Evolutionary conservation across 2,888 invertebrate species (phyloP).

Genomic region (Drosophila falleni): DNA sequence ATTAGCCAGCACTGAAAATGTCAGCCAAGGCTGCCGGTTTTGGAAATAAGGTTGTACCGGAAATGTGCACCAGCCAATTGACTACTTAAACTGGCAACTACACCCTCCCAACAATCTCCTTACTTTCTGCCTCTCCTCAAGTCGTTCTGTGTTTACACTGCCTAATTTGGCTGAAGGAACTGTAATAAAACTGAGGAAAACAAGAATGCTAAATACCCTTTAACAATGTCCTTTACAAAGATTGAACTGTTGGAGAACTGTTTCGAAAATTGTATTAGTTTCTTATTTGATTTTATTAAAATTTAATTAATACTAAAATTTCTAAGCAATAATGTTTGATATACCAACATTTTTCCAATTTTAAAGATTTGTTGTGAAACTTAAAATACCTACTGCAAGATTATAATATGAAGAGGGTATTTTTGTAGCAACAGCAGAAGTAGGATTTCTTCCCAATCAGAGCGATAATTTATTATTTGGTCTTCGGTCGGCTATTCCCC

Average conservation of each 20-base stretch:
- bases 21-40: background rate
- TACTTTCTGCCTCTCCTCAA: background rate
- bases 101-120: background rate
- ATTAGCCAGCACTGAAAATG: conserved; percentile 9
- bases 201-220: conserved; percentile 3
- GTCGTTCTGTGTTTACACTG: conserved; percentile 21
- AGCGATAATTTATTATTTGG: conserved; percentile 72
- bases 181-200: background rate
- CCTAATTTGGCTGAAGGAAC: conserved; percentile 26
- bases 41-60: conserved; percentile 17
- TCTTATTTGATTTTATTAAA: no score
- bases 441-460: conserved; percentile 37
- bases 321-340: background rate
- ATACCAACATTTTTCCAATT: background rate
- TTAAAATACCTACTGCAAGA: background rate
- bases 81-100: conserved; percentile 26
- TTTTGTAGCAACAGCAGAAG: conserved; percentile 2
- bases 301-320: background rate
- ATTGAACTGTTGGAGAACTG: background rate
- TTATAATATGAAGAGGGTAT: background rate
- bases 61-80: conserved; percentile 35
- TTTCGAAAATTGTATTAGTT: background rate
- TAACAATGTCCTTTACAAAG: background rate
- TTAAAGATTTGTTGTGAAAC: background rate
- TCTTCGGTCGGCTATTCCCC: conserved; percentile 58